Conservation (phyloP, 2,113 vertebrate species). For the Geothlypis trichas region DNA sequence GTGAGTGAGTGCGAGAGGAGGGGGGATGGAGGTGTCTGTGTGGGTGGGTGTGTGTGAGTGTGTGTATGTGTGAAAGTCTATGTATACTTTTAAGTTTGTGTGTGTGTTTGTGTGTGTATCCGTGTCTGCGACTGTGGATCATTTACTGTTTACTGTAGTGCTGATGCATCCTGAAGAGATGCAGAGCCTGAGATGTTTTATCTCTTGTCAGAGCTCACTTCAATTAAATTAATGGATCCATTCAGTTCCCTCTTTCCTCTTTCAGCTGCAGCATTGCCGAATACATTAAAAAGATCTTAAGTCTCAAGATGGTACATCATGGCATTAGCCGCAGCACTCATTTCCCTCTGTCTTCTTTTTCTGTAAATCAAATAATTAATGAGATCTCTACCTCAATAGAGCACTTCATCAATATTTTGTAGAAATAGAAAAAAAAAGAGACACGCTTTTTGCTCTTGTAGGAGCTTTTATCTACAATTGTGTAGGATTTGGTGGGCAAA, state of each 20-base stretch:
- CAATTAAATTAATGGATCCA: conserved; percentile 99
- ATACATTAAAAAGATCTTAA: conserved; percentile 99
- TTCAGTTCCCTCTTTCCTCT: conserved; percentile 91
- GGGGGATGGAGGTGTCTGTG: background rate
- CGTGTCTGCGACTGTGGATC: conserved; percentile 74
- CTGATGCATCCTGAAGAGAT: conserved; percentile 88
- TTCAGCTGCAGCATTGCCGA: conserved; percentile 87
- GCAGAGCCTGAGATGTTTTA: conserved; percentile 91
- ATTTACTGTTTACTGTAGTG: conserved; percentile 90
- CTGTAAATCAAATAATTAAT: conserved; percentile 90
- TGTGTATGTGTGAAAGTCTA: conserved; percentile 56
- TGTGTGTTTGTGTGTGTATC: background rate
- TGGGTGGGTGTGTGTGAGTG: background rate
- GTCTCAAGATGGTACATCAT: conserved; percentile 95
- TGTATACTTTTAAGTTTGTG: background rate
- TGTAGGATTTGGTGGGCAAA: conserved; percentile 67
- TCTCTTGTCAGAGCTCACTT: conserved; percentile 92
- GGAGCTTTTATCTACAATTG: conserved; percentile 75
- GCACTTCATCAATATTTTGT: conserved; percentile 80
- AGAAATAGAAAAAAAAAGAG: conserved; percentile 56
- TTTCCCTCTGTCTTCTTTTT: conserved; percentile 79
- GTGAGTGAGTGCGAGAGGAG: background rate
- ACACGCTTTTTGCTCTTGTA: conserved; percentile 55
- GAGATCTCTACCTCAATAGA: conserved; percentile 80
- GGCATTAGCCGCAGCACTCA: conserved; percentile 87